Conservation (phyloP, 2,888 invertebrate genomes). For the Xylophagus ater region DNA sequence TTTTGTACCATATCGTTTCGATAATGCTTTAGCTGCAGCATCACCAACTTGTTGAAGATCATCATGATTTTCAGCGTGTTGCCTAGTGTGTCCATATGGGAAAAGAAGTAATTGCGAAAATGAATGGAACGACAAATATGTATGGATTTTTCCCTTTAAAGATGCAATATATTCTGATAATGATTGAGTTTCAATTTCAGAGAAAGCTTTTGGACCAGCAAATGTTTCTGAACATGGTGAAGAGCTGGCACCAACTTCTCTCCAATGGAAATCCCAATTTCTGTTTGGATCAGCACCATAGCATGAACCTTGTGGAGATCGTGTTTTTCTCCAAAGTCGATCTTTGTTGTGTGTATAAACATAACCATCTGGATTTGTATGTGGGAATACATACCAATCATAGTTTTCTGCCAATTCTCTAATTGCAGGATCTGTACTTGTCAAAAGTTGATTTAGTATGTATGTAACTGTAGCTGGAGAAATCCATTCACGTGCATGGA, state of each 20-base stretch:
- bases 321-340: slow-evolving; percentile 61
- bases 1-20: slow-evolving; percentile 43
- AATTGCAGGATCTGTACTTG: slow-evolving; percentile 42
- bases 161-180: slow-evolving; percentile 43
- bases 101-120: slow-evolving; percentile 53
- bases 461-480: slow-evolving; percentile 53
- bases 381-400: slow-evolving; percentile 59
- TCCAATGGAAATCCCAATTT: slow-evolving; percentile 57
- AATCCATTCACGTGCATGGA: slow-evolving; percentile 68
- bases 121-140: slow-evolving; percentile 59
- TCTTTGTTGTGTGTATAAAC: slow-evolving; percentile 48
- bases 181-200: slow-evolving; percentile 49
- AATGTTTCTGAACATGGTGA: slow-evolving; percentile 47
- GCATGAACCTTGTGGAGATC: slow-evolving; percentile 38
- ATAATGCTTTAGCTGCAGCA: no score
- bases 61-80: slow-evolving; percentile 42
- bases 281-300: slow-evolving; percentile 58
- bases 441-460: slow-evolving; percentile 46
- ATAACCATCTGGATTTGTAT: slow-evolving; percentile 57
- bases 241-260: slow-evolving; percentile 33
- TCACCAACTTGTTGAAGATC: no score
- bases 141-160: slow-evolving; percentile 40
- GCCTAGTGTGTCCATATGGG: slow-evolving; percentile 51
- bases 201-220: slow-evolving; percentile 51
- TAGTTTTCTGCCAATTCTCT: slow-evolving; percentile 47